Percentiles rank a stretch among this genome's conserved stretches.
Evolutionary conservation across 2,797 vertebrate species (phyloP).

Genomic region (Psittacula echo): DNA sequence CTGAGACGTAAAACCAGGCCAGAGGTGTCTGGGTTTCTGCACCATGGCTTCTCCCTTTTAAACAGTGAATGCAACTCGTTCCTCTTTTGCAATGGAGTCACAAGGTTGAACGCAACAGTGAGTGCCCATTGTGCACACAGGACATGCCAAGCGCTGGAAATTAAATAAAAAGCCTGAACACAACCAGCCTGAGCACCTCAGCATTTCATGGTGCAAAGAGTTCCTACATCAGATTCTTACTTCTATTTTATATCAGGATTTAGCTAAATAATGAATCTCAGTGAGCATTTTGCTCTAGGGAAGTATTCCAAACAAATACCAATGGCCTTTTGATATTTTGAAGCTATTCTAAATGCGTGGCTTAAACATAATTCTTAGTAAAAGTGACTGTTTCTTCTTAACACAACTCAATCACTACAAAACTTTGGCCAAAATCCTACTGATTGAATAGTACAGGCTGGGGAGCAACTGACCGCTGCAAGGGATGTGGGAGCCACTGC

Average conservation of each 20-base stretch:
- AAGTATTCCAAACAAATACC: background rate
- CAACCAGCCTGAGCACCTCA: background rate
- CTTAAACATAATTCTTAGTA: background rate
- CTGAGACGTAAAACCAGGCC: background rate
- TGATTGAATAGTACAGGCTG: background rate
- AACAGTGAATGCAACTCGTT: background rate
- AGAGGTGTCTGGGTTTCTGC: background rate
- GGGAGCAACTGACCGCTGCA: background rate
- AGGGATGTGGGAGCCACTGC: background rate
- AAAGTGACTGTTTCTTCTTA: background rate
- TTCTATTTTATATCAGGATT: background rate
- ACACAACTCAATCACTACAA: background rate
- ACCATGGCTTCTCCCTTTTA: background rate
- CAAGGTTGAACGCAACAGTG: background rate
- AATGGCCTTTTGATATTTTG: background rate
- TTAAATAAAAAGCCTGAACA: background rate
- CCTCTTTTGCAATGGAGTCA: background rate
- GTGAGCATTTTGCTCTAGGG: background rate
- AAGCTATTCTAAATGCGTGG: background rate
- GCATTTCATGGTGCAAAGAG: background rate
- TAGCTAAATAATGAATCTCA: background rate
- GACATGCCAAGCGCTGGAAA: background rate
- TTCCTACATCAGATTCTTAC: background rate
- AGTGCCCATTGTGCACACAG: rapidly evolving
- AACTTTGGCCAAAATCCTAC: background rate